Conservation (phyloP, 2,797 vertebrate genomes). For the Microctenopoma stevenorrisi region DNA sequence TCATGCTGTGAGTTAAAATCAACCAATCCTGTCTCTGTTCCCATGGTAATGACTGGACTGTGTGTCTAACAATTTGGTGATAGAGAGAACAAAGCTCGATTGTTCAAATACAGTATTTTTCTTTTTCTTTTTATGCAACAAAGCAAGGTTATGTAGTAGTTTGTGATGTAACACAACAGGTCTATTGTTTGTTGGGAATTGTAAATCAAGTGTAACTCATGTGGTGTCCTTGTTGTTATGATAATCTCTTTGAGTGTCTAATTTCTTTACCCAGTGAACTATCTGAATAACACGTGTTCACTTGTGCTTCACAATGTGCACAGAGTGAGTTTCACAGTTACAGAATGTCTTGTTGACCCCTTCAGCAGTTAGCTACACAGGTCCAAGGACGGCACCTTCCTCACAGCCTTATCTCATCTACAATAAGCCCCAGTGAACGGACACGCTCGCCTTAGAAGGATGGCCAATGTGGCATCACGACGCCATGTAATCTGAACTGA, state of each 20-base stretch:
- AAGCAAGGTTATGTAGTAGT: conserved; percentile 24
- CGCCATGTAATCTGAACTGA: neutral
- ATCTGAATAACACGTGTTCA: conserved; percentile 20
- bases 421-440: conserved; percentile 18
- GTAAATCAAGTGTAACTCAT: conserved; percentile 18
- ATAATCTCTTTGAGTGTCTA: conserved; percentile 2
- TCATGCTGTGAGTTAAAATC: conserved; percentile 40
- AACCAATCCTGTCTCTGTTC: conserved; percentile 45
- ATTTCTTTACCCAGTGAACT: conserved; percentile 12
- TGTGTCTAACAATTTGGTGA: conserved; percentile 30
- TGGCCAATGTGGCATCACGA: neutral
- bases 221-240: conserved; percentile 9
- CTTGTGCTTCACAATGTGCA: conserved; percentile 15
- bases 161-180: conserved; percentile 39
- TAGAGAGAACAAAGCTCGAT: conserved; percentile 41
- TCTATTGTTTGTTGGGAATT: conserved; percentile 17
- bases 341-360: conserved; percentile 22
- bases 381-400: conserved; percentile 41
- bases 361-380: neutral
- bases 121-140: conserved; percentile 6
- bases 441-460: conserved; percentile 17
- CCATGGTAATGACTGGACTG: conserved; percentile 38
- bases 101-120: conserved; percentile 38
- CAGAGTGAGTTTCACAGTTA: conserved; percentile 2
- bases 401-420: conserved; percentile 56